phyloP scores from a whole-genome alignment of 2,797 vertebrate species.

The Delichon dasypus region DNA sequence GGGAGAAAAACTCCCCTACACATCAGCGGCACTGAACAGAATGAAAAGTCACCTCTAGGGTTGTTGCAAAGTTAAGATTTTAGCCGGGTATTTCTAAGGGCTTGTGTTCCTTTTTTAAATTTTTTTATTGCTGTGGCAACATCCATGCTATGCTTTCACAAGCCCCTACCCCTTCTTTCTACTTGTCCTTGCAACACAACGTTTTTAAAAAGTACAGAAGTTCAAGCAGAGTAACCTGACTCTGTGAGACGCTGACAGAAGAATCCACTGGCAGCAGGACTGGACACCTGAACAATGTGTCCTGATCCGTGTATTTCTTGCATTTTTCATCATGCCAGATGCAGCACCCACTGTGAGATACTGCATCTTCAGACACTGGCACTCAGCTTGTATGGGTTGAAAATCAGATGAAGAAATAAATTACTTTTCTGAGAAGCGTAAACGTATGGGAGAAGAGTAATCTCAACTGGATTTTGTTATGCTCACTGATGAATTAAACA shows the following conservation, averaged over 20 bases:
- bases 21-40: fast-evolving
- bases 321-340: background rate
- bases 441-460: background rate
- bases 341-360: background rate
- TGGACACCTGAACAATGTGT: background rate
- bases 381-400: background rate
- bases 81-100: background rate
- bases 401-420: background rate
- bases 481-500: background rate
- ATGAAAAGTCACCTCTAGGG: background rate
- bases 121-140: background rate
- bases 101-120: fast-evolving
- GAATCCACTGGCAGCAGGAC: background rate
- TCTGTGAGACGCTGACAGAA: background rate
- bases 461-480: background rate
- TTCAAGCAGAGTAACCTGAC: background rate
- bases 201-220: background rate
- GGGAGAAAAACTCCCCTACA: background rate
- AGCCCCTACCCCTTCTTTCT: background rate
- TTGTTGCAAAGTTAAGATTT: background rate
- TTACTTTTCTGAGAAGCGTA: background rate
- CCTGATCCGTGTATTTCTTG: background rate
- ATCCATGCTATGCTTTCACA: background rate
- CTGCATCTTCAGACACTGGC: background rate
- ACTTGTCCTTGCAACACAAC: background rate